Base-by-base conservation (phyloP, 2,888 invertebrate species). In the Polylopha cassiicola region DNA sequence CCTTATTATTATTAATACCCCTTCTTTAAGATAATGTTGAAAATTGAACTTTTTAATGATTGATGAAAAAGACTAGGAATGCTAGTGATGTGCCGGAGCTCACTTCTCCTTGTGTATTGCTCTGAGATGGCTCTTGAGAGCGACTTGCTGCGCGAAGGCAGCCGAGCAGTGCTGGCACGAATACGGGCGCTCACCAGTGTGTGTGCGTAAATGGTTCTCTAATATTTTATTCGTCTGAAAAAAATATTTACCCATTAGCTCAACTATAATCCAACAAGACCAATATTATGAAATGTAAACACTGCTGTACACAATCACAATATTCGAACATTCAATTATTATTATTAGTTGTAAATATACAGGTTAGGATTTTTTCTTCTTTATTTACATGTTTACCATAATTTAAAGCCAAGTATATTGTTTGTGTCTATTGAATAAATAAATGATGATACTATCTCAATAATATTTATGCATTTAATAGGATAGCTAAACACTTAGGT, bases 101-200 rank as follows among this genome's bases (percentile, higher is more conserved):
- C 22, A 26, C 45, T 46, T 14, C 15, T 53, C 55, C 13, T 73
- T 74, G 29, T 79, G 79, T 15, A 78, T 76, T 1, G 74, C 66
- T 4, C 61, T 56, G 13, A 68, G 64, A 42, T 78, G 78, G 0
- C 70, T 59, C 4, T 59, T 61, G 58, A 69, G 63, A 0, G 78
- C 77, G 0, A 59, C 60, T 4, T 55, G 43, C 38, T 77, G 79
- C 1, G 73, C 72, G 50, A 60, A 61, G 2, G 58, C 53, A 0
- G 79, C 73, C 1, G 65, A 58, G 20, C 79, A 80, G 38, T 57
- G 54, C 0, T 43, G 39, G 16, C 80, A 80, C 4, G 59, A 54
- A 50, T 62, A 69, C 0, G 79, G 80, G 0, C 68, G 55, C 42
- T 77, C 76, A 4, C 79, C 79, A 0, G 78, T 78, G 50, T 79